These are phyloP conservation scores for Ametastegia equiseti DNA, from an alignment of 2,888 invertebrate species.

Conservation along the genomic window DNA sequence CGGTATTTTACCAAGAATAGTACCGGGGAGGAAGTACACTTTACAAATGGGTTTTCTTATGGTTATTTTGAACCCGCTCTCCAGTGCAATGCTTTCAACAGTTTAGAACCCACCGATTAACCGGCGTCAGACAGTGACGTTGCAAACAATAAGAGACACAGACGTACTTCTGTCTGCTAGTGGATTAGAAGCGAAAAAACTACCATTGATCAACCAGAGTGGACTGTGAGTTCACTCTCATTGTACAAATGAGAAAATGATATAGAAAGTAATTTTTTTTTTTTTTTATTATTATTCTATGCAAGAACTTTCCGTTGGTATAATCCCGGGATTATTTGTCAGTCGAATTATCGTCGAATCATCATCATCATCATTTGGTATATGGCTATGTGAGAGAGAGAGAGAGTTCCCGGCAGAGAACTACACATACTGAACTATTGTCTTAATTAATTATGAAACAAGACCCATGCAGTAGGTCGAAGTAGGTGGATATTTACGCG, in stretches of 20 bases:
- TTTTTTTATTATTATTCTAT: too few species aligned
- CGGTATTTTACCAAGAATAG: constrained; percentile 27
- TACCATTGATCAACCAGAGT: neutral
- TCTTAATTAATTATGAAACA: neutral
- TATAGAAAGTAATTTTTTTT: too few species aligned
- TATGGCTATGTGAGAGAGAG: too few species aligned
- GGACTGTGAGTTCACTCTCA: neutral
- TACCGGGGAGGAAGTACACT: constrained; percentile 22
- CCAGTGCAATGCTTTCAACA: constrained; percentile 30
- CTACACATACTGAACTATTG: neutral
- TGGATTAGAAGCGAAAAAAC: neutral
- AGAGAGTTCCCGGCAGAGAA: neutral
- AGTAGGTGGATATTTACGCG: neutral
- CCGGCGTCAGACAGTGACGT: neutral
- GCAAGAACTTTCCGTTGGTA: too few species aligned
- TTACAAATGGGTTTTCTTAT: constrained; percentile 21
- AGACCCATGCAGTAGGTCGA: neutral
- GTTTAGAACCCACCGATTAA: neutral
- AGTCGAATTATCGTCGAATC: neutral
- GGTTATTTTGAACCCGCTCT: constrained; percentile 34
- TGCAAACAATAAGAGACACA: neutral
- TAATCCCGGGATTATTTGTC: neutral
- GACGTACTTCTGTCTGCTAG: neutral
- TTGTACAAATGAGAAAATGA: neutral
- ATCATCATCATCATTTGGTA: neutral